These are phyloP conservation scores for Lagenorhynchus albirostris DNA, from an alignment of 2,113 vertebrate genomes.

Conservation along the genomic window DNA sequence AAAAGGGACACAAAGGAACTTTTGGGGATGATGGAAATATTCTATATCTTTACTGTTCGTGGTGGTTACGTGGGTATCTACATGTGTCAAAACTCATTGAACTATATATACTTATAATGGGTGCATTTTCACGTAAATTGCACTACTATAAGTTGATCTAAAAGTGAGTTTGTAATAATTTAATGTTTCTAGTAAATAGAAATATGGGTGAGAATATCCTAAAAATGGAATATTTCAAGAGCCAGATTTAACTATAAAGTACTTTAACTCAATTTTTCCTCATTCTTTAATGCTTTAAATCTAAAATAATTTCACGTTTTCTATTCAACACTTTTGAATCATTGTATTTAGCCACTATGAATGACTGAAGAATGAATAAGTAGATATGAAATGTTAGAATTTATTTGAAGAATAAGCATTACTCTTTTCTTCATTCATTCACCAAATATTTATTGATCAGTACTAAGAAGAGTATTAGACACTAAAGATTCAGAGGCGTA, in stretches of 20 bases:
- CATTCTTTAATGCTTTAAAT: background rate
- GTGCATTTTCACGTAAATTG: background rate
- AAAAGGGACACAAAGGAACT: background rate
- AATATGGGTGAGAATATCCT: background rate
- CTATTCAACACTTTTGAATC: background rate
- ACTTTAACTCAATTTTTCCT: background rate
- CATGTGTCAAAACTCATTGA: background rate
- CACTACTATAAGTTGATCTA: background rate
- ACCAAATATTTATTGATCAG: background rate
- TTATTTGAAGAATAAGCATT: background rate
- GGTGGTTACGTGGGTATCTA: background rate
- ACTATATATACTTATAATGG: background rate
- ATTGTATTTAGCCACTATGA: background rate
- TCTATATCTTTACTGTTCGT: background rate
- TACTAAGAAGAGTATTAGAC: background rate
- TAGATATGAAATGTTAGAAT: background rate
- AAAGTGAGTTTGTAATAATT: background rate
- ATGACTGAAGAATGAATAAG: background rate
- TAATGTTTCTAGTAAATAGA: background rate
- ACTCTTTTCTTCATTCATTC: background rate
- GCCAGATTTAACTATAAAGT: background rate
- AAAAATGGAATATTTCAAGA: background rate
- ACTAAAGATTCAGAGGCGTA: background rate
- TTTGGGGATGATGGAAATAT: background rate
- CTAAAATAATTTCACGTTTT: slow-evolving; percentile 8